Evolutionary conservation across 2,113 vertebrate species (phyloP), one percentile per base, ranked within the genome.

Genomic region (Archocentrus centrarchus): DNA sequence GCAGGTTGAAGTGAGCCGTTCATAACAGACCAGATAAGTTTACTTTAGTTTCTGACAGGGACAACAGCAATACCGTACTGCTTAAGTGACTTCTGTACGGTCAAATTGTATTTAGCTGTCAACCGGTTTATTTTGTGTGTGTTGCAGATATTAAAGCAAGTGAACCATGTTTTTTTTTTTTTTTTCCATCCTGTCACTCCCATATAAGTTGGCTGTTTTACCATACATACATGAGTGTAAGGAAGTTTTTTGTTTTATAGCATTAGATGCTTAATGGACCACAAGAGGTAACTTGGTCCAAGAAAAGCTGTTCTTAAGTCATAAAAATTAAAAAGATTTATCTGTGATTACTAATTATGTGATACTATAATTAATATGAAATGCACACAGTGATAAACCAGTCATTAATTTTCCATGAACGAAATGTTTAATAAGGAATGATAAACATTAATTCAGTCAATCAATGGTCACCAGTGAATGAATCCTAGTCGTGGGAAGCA

Each of bases 381-480:
- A 70, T 20, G 35, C 8, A 11, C 2, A 13, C 47, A 57, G n/a
- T 61, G 37, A 30, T 30, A 32, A 81, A 57, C 18, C 20, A 47
- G 55, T 44, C 35, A 68, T 75, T 60, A 59, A 68, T 84, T 62
- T 35, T 63, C 24, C 32, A 70, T 14, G 11, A 84, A 30, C 35
- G 41, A 57, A 77, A 66, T 73, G 14, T 79, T 79, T 47, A 55
- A 59, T 55, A 78, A 35, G 11, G 24, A 27, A 27, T 63, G 44
- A 41, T 50, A 76, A 81, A 75, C 59, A 79, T 79, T 75, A 1
- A 59, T 50, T 63, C 70, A 41, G 84, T 83, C 77, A 75, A 11
- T 79, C 35, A 47, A 80, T 47, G 39, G 76, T 66, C 59, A 83
- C 30, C 66, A 44, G 11, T 81, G 77, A 86, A 75, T 73, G 35